Evolutionary conservation across 2,888 invertebrate genomes (phyloP), one percentile per base, ranked within the genome.

Genomic region (Crioceris asparagi): DNA sequence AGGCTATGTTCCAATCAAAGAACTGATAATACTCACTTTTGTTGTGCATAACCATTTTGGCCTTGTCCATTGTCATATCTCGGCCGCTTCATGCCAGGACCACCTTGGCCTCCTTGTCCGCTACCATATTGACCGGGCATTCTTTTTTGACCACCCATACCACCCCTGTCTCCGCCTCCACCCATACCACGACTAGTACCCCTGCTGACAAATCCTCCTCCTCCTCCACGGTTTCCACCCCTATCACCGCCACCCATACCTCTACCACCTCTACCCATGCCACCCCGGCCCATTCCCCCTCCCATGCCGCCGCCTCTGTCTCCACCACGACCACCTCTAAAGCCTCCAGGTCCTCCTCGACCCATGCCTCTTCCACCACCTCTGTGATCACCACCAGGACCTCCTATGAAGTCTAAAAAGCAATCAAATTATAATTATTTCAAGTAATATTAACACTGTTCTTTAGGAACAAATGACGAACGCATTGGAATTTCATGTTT

Each of bases 31-130:
- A 17, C 29, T 11, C 32, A 19, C 14, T 14, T 19, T 18, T 18
- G 32, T 32, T 18, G 12, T 3, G 21, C 18, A 40, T 51, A 57
- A 38, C 60, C 60, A 46, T 60, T 60, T 34, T 54, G 50, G 8
- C 49, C 41, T 26, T 45, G 48, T 19, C 49, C 48, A 39, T 55
- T 54, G 23, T 58, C 59, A 39, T 54, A 59, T 32, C 59, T 41
- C 4, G 55, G 55, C 34, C 59, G 52, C 38, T 59, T 59, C 1
- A 47, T 42, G 27, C 54, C 54, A 7, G 52, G 53, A 6, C 56
- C 56, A n/a, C 53, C 50, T 16, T 44, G 47, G 21, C 49, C 50
- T 2, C 51, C 52, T 37, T 45, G 46, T 14, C 44, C 46, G 8
- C 48, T 47, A 25, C 52, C 53, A 33, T 45, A 51, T 21, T 51